These are phyloP conservation scores for Criorhina ranunculi DNA, from an alignment of 2,888 invertebrate species.

Conservation along the genomic window DNA sequence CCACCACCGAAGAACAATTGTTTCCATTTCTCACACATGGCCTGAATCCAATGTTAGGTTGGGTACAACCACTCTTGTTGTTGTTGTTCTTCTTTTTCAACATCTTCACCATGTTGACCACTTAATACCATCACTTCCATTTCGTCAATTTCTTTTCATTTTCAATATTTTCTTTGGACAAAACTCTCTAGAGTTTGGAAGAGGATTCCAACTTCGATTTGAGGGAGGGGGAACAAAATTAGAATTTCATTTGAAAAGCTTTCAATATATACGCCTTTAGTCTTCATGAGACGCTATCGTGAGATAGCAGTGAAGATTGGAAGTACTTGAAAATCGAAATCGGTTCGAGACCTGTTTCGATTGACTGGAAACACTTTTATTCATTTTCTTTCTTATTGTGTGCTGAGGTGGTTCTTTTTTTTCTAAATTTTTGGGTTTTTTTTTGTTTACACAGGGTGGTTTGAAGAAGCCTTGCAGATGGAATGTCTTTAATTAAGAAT, in stretches of 20 bases:
- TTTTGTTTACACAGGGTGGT: conserved; percentile 40
- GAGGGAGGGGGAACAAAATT: conserved; percentile 3
- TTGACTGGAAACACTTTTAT: conserved; percentile 64
- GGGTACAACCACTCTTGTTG: conserved; percentile 21
- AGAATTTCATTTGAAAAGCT: conserved; percentile 72
- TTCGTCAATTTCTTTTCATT: conserved; percentile 63
- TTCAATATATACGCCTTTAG: conserved; percentile 21
- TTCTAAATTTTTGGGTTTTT: neutral
- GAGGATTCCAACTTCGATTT: conserved; percentile 9
- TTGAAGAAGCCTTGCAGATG: conserved; percentile 46
- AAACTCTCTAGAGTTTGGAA: conserved; percentile 43
- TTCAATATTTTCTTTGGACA: conserved; percentile 53
- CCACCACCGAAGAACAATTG: conserved; percentile 54
- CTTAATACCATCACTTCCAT: conserved; percentile 48
- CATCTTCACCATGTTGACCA: conserved; percentile 3
- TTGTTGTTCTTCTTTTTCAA: conserved; percentile 3
- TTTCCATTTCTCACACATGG: conserved; percentile 72
- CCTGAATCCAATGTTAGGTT: conserved; percentile 34
- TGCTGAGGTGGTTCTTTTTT: conserved; percentile 1
- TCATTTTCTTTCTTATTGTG: conserved; percentile 5
- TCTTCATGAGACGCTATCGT: conserved; percentile 14
- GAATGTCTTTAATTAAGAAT: conserved; percentile 58
- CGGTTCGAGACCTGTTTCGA: conserved; percentile 60
- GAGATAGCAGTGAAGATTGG: conserved; percentile 34
- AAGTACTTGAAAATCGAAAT: conserved; percentile 58